A percentile compares a stretch with the other conserved stretches of the same genome.
Evolutionary conservation across 23 tunicate genomes (phyloP).

Genomic region (Aplidium turbinatum): DNA sequence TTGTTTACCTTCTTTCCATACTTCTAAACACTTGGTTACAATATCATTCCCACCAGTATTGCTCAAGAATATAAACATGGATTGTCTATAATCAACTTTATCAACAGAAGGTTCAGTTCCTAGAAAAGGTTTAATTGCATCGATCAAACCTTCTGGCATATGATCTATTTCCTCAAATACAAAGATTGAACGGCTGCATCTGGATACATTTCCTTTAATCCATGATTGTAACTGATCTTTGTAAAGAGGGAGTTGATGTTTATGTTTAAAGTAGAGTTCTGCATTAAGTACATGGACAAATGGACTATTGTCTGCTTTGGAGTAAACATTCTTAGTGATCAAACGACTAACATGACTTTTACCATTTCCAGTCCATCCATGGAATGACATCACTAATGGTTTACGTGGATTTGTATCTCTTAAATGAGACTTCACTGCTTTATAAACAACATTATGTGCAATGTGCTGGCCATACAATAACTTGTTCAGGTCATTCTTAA

Average conservation of each 20-base stretch:
- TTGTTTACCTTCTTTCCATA: slow-evolving; percentile 51
- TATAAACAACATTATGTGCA: slow-evolving; percentile 33
- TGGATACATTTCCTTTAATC: slow-evolving; percentile 77
- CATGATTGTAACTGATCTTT: slow-evolving; percentile 80
- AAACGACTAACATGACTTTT: slow-evolving; percentile 68
- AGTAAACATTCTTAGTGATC: slow-evolving; percentile 61
- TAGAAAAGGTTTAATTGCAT: slow-evolving; percentile 74
- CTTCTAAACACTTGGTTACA: slow-evolving; percentile 26
- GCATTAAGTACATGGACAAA: slow-evolving; percentile 82
- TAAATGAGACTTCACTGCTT: slow-evolving; percentile 64
- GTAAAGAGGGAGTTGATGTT: slow-evolving; percentile 16
- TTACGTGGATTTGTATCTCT: slow-evolving; percentile 42
- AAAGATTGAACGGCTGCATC: slow-evolving; percentile 76
- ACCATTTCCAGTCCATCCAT: slow-evolving; percentile 95
- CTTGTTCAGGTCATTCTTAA: slow-evolving; percentile 40
- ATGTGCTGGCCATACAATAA: slow-evolving; percentile 74
- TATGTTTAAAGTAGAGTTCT: slow-evolving; percentile 73
- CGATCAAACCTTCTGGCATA: slow-evolving; percentile 87
- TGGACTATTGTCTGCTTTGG: slow-evolving; percentile 55
- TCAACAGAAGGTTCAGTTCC: slow-evolving; percentile 51
- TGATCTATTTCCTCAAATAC: slow-evolving; percentile 93
- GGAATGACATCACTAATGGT: slow-evolving; percentile 89
- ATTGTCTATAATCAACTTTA: slow-evolving; percentile 71
- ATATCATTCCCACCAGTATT: slow-evolving; percentile 77
- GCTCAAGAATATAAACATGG: slow-evolving; percentile 84